These are phyloP conservation scores for Thaumetopoea pityocampa DNA, from an alignment of 1,140 invertebrate genomes.

Conservation along the genomic window DNA sequence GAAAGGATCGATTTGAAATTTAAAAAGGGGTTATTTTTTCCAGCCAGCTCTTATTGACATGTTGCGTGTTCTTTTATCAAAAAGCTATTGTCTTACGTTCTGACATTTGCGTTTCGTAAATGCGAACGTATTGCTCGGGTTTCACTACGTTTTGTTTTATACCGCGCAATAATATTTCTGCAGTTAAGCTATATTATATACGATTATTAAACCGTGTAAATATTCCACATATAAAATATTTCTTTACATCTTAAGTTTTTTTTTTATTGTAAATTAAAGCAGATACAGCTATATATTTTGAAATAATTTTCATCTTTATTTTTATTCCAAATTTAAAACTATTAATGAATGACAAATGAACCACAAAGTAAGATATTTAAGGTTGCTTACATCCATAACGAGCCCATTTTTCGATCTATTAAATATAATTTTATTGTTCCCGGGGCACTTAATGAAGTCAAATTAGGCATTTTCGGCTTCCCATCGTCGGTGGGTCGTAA, in stretches of 20 bases:
- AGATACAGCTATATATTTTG: no score
- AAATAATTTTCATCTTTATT: no score
- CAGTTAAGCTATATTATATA: no score
- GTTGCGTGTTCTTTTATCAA: constrained; percentile 43
- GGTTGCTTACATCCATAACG: background rate
- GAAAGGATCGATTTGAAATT: constrained; percentile 68
- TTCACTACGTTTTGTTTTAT: constrained; percentile 13
- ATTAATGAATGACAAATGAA: constrained; percentile 2
- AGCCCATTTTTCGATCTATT: constrained; percentile 5
- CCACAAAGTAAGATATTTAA: constrained; percentile 4
- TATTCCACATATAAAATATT: no score
- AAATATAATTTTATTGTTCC: constrained; percentile 58
- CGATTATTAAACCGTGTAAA: no score
- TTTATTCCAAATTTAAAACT: no score
- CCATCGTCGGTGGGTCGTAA: constrained; percentile 51
- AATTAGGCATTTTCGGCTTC: constrained; percentile 58
- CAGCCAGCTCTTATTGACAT: constrained; percentile 55
- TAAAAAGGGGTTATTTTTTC: constrained; percentile 53
- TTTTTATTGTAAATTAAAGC: no score
- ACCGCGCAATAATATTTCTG: constrained; percentile 5
- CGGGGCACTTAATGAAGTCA: constrained; percentile 55
- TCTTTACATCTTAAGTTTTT: no score
- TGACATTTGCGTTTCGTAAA: constrained; percentile 23
- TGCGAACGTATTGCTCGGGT: constrained; percentile 18
- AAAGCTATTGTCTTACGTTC: constrained; percentile 27